Percentiles rank a stretch among this genome's conserved stretches.
Evolutionary conservation across 1,140 invertebrate genomes (phyloP).

Genomic region (Tetramorium simillimum): DNA sequence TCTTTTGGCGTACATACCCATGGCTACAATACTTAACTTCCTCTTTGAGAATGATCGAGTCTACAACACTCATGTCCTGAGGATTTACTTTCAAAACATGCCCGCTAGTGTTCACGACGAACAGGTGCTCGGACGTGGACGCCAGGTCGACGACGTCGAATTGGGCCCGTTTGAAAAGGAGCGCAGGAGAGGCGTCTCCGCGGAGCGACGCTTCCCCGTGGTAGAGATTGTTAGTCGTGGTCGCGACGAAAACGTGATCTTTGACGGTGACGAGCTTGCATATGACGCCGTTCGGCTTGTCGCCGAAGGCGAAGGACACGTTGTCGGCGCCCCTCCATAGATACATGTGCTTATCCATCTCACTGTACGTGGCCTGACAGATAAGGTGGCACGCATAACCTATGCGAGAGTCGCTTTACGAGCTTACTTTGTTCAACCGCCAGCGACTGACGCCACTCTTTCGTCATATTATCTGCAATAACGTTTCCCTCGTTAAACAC

Average conservation of each 20-base stretch:
- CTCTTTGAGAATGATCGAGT: constrained; percentile 88
- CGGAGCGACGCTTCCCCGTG: constrained; percentile 73
- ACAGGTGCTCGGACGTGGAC: constrained; percentile 87
- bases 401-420: constrained; percentile 28
- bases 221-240: constrained; percentile 79
- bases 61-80: constrained; percentile 85
- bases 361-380: constrained; percentile 74
- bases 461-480: constrained; percentile 78
- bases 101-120: constrained; percentile 88
- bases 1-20: constrained; percentile 80
- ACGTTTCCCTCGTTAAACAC: constrained; percentile 43
- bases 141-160: constrained; percentile 87
- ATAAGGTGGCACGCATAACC: constrained; percentile 72
- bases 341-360: constrained; percentile 79
- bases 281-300: constrained; percentile 78
- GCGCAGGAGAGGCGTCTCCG: constrained; percentile 42
- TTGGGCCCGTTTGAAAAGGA: constrained; percentile 74
- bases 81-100: constrained; percentile 87
- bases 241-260: constrained; percentile 80
- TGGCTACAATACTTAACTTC: constrained; percentile 88
- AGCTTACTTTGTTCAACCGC: constrained; percentile 35
- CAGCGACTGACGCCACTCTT: constrained; percentile 50
- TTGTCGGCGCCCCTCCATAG: constrained; percentile 81
- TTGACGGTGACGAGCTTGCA: constrained; percentile 78
- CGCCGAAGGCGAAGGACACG: constrained; percentile 75